Base-by-base conservation (phyloP, 2,888 invertebrate genomes). In the Carabus problematicus region DNA sequence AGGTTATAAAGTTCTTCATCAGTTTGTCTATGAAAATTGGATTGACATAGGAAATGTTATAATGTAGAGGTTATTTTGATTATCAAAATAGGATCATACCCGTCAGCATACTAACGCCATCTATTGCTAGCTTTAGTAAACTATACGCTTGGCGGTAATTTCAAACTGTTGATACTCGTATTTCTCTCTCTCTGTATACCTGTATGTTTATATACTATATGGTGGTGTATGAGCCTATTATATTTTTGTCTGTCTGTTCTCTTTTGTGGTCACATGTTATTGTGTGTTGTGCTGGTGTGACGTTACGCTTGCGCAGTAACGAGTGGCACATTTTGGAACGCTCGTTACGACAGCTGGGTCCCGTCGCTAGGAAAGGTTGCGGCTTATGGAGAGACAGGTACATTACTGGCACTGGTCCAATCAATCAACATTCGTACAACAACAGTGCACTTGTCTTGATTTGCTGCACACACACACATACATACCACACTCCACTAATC, bases 381-480 rank as follows among this genome's bases (percentile, higher is more conserved):
- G 84, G 84, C 79, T 82, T 84, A 78, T 84, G 83, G 83, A 82
- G 84, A 83, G 83, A 84, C 82, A 84, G 84, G 84, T 84, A 84
- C 79, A 78, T 75, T 72, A 71, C 70, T 72, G 76, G 77, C 76
- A 76, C 75, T 74, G 72, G 73, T 55, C 61, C 69, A 43, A 29
- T 45, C 59, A 9, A 9, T 76, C 77, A 77, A 76, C 75, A 72
- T n/a, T n/a, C n/a, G n/a, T n/a, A n/a, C n/a, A n/a, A n/a, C n/a
- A 74, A 75, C 73, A 77, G 76, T 76, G 80, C 80, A 80, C 80
- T 76, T 62, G 59, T 67, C 54, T 67, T 67, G 67, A 43, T 52
- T 29, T 56, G 79, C 75, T 77, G 78, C 80, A 80, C 79, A 52
- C 1, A 56, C 29, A 12, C 9, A 29, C 29, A 56, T n/a, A n/a